These are phyloP conservation scores for Dolichotis patagonum DNA, from an alignment of 2,113 vertebrate genomes.

Conservation along the genomic window DNA sequence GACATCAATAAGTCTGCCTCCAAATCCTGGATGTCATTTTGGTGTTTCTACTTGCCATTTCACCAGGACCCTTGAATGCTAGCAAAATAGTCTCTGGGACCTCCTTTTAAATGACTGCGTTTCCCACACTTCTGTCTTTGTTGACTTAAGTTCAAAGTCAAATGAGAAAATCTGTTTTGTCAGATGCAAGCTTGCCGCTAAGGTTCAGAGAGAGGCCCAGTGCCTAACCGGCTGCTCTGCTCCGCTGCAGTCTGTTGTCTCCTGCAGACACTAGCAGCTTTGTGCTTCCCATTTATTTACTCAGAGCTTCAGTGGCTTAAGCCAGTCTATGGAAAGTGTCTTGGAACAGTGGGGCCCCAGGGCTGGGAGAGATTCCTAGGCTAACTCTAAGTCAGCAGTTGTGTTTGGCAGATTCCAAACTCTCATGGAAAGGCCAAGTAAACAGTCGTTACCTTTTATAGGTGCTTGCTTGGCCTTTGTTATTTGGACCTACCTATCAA, in stretches of 20 bases:
- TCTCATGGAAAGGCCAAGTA: slow-evolving; percentile 46
- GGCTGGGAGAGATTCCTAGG: slow-evolving; percentile 24
- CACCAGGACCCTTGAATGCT: not conserved
- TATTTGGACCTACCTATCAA: slow-evolving; percentile 38
- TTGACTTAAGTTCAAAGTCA: slow-evolving; percentile 82
- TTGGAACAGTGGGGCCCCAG: not conserved
- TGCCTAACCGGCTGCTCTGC: not conserved
- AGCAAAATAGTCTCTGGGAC: not conserved
- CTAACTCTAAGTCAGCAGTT: slow-evolving; percentile 7
- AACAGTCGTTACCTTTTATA: not conserved
- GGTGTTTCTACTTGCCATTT: not conserved
- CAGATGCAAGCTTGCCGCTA: slow-evolving; percentile 72
- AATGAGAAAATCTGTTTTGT: slow-evolving; percentile 79
- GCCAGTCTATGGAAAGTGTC: not conserved
- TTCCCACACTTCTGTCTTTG: slow-evolving; percentile 75
- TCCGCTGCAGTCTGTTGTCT: slow-evolving; percentile 21
- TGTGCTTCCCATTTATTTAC: slow-evolving; percentile 74
- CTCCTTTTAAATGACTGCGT: not conserved
- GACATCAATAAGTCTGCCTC: not conserved
- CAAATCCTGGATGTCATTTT: not conserved
- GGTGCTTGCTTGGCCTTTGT: not conserved
- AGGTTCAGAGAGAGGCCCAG: not conserved
- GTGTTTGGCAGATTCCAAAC: not conserved
- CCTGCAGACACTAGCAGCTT: slow-evolving; percentile 52
- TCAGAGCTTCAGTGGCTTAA: slow-evolving; percentile 43